These are phyloP conservation scores for Plutomurus gul DNA, from an alignment of 1,140 invertebrate genomes.

Conservation along the genomic window DNA sequence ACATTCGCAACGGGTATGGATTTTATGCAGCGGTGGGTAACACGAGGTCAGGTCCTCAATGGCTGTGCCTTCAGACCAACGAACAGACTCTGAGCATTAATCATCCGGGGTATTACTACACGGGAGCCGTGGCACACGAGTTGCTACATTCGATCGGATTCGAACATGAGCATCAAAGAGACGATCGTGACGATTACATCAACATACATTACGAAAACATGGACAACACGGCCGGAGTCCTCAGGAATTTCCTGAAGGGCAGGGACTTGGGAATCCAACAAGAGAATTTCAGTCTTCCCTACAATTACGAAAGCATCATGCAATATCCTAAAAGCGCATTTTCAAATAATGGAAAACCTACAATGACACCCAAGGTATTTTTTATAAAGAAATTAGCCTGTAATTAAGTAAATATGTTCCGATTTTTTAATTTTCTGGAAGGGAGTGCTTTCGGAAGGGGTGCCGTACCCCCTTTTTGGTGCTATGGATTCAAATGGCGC, in stretches of 20 bases:
- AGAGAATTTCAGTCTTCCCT: slow-evolving; percentile 25
- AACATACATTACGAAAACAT: slow-evolving; percentile 56
- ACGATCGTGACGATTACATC: slow-evolving; percentile 54
- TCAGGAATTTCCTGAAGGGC: slow-evolving; percentile 7
- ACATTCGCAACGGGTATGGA: neutral
- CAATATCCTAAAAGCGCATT: slow-evolving; percentile 34
- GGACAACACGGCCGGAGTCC: slow-evolving; percentile 2
- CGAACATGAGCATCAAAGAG: slow-evolving; percentile 51
- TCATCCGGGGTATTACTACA: neutral
- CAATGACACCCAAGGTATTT: slow-evolving; percentile 27
- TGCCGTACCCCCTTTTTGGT: neutral
- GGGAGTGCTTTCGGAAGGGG: neutral
- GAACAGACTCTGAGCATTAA: neutral
- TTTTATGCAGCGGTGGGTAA: neutral
- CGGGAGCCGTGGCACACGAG: slow-evolving; percentile 1
- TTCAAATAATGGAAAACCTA: slow-evolving; percentile 20
- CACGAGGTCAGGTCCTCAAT: neutral
- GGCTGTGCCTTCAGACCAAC: neutral
- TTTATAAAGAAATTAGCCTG: neutral
- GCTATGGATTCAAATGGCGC: neutral
- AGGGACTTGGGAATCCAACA: neutral
- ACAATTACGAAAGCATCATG: slow-evolving; percentile 42
- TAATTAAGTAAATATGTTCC: neutral
- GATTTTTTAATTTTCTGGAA: neutral
- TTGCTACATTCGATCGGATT: slow-evolving; percentile 51